These are phyloP conservation scores for Sciaenops ocellatus DNA, from an alignment of 2,797 vertebrate genomes.

Conservation along the genomic window DNA sequence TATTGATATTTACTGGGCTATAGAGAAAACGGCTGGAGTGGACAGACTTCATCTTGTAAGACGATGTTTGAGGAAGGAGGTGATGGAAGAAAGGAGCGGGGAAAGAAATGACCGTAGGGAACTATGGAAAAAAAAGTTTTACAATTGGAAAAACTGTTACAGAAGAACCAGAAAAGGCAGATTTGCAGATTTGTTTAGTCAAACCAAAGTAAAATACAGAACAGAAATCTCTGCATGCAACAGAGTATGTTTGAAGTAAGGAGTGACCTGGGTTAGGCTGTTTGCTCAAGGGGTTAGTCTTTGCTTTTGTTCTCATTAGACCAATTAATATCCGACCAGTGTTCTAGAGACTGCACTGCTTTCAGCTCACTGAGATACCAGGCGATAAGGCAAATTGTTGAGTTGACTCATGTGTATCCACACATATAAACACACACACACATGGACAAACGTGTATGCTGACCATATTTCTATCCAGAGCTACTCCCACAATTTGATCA, in stretches of 20 bases:
- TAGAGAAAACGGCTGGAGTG: constrained; percentile 48
- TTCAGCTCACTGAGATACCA: constrained; percentile 39
- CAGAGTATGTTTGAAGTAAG: constrained; percentile 33
- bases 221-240: constrained; percentile 28
- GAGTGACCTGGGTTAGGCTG: constrained; percentile 46
- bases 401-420: constrained; percentile 25
- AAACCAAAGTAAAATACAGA: constrained; percentile 11
- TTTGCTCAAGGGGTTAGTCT: constrained; percentile 70
- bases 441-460: background rate
- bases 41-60: constrained; percentile 45
- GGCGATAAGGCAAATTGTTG: constrained; percentile 43
- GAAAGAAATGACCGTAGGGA: background rate
- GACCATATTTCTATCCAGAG: background rate
- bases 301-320: constrained; percentile 59
- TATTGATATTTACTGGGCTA: constrained; percentile 72
- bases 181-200: constrained; percentile 15
- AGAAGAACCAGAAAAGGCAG: background rate
- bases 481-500: constrained; percentile 3
- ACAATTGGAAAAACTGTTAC: background rate
- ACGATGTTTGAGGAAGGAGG: constrained; percentile 22
- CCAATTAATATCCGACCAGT: constrained; percentile 63
- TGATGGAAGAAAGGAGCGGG: constrained; percentile 5
- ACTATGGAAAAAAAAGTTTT: background rate
- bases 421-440: constrained; percentile 3
- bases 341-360: constrained; percentile 51